phyloP scores from a whole-genome alignment of 2,888 invertebrate genomes.

The Colletes collaris region DNA sequence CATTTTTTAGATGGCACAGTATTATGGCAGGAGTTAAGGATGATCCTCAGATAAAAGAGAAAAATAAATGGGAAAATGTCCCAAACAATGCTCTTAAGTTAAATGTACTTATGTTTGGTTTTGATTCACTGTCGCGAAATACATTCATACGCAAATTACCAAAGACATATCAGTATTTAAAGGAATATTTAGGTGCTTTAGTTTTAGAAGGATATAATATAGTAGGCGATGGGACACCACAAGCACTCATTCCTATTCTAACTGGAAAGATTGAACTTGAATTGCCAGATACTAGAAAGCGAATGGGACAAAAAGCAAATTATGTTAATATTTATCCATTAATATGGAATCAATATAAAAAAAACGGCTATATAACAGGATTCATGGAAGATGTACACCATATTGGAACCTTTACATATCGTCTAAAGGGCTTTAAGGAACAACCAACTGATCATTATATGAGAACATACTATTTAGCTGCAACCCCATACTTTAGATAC shows the following conservation, averaged over 20 bases:
- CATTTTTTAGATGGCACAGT: constrained; percentile 86
- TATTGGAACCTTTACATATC: constrained; percentile 94
- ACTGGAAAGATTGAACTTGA: constrained; percentile 94
- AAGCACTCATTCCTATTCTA: constrained; percentile 93
- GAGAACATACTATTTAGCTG: constrained; percentile 90
- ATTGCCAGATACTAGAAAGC: constrained; percentile 92
- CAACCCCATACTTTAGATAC: constrained; percentile 84
- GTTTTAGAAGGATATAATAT: constrained; percentile 92
- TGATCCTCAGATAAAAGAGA: constrained; percentile 82
- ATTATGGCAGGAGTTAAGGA: constrained; percentile 87
- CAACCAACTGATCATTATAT: constrained; percentile 96
- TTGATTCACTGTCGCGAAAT: constrained; percentile 94
- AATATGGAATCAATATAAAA: constrained; percentile 91
- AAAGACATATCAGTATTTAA: constrained; percentile 88
- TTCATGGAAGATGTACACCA: constrained; percentile 94
- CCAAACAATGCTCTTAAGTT: constrained; percentile 83
- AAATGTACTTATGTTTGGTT: constrained; percentile 93
- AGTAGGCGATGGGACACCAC: constrained; percentile 94
- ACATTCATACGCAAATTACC: constrained; percentile 92
- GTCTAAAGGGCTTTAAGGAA: constrained; percentile 92
- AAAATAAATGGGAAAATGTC: constrained; percentile 84
- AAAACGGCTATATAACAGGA: constrained; percentile 89
- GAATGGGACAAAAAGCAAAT: constrained; percentile 85
- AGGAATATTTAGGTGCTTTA: constrained; percentile 85
- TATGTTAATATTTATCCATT: constrained; percentile 92